Evolutionary conservation across 2,888 invertebrate species (phyloP).

Genomic region (Scrobipalpa costella): DNA sequence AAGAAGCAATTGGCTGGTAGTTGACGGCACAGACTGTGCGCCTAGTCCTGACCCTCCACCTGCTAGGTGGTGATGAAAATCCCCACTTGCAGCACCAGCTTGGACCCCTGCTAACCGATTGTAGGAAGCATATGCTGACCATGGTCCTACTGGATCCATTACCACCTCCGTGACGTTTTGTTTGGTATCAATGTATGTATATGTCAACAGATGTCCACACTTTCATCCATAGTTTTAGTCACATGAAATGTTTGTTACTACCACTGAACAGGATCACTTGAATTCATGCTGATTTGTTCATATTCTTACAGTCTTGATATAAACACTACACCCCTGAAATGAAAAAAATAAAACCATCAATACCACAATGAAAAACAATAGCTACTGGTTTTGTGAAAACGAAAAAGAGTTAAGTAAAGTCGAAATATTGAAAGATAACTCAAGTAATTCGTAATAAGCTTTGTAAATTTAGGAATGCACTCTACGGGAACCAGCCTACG

Average conservation of each 20-base stretch:
- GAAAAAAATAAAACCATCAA: constrained; percentile 55
- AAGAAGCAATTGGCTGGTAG: constrained; percentile 85
- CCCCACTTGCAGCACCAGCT: constrained; percentile 84
- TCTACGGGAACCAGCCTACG: constrained; percentile 17
- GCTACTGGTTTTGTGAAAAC: constrained; percentile 37
- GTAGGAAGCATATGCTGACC: constrained; percentile 91
- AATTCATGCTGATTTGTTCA: constrained; percentile 52
- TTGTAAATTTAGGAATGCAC: neutral
- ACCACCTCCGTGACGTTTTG: constrained; percentile 76
- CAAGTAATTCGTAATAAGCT: neutral
- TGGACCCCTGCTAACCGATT: constrained; percentile 89
- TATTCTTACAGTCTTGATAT: constrained; percentile 54
- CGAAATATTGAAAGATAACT: neutral
- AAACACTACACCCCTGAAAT: constrained; percentile 68
- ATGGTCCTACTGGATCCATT: constrained; percentile 96
- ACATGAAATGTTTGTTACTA: constrained; percentile 60
- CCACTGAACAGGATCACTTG: constrained; percentile 64
- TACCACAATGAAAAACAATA: constrained; percentile 38
- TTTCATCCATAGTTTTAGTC: constrained; percentile 78
- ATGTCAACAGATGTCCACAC: constrained; percentile 77
- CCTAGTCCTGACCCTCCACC: constrained; percentile 78
- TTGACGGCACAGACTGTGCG: constrained; percentile 81
- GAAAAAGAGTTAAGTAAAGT: neutral
- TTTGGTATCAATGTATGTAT: constrained; percentile 68
- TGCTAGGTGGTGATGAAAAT: constrained; percentile 85